Evolutionary conservation across 2,113 vertebrate species (phyloP), one percentile per base, ranked within the genome.

Genomic region (Sminthopsis crassicaudata): DNA sequence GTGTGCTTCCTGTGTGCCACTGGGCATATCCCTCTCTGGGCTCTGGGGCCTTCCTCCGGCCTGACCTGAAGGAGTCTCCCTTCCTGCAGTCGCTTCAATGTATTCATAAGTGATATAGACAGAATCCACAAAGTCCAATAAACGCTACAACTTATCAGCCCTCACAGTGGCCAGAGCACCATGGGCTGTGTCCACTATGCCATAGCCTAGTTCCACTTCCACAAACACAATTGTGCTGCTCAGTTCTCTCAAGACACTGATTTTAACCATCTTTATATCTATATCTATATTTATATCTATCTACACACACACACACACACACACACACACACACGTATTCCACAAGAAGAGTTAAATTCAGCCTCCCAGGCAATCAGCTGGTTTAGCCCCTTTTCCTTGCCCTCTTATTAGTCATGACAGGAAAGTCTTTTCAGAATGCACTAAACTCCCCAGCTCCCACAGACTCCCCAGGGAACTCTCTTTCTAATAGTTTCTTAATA

Each of bases 101-200:
- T 67, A 16, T 36, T 67, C 12, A 10, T 26, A 57, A 30, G 26
- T 11, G 55, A 57, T 14, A 30, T 36, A 27, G 12, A 36, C 0
- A 67, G 30, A 36, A 36, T 16, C 12, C 7, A 3, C 26, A 3
- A 60, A 60, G 57, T 11, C 57, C 3, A 27, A 51, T 51, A 25
- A 60, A 36, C 4, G 1, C 36, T 16, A 36, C 60, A 67, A 6
- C 60, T 16, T 36, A 16, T 3, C 30, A 16, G 60, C 36, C 60
- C 30, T 5, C 30, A 36, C 1, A 67, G 3, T 3, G 3, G 3
- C 30, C 60, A 67, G 60, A 67, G 16, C 14, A 16, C 57, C 11
- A 2, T 3, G 0, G 2, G 2, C 10, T 30, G 3, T 3, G 10
- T 2, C 10, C 2, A 26, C 27, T 60, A 27, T 10, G 8, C 57